A percentile compares a stretch with the other conserved stretches of the same genome.
These are phyloP conservation scores for Bryconaethiops microstoma DNA, from an alignment of 2,797 vertebrate genomes.

Conservation along the genomic window DNA sequence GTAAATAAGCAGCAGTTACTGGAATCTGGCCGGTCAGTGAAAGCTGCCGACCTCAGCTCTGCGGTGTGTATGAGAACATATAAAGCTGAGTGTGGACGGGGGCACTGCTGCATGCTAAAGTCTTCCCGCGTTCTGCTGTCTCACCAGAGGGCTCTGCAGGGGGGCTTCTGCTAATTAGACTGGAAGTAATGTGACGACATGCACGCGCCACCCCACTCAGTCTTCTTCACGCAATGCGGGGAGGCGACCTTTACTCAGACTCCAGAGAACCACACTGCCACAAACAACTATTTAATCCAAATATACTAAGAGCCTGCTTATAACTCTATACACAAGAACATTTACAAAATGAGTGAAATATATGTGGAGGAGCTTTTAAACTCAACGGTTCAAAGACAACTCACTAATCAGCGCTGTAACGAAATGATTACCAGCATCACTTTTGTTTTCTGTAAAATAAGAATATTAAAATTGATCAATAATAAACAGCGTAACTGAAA, in stretches of 20 bases:
- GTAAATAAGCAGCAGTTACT: background rate
- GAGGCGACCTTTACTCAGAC: constrained; percentile 28
- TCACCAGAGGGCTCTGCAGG: constrained; percentile 60
- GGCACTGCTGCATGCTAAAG: constrained; percentile 2
- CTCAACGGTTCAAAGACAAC: background rate
- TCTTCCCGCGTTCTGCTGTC: constrained; percentile 35
- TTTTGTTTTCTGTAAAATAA: background rate
- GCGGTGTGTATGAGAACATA: background rate
- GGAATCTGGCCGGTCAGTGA: background rate
- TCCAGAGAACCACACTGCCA: constrained; percentile 12
- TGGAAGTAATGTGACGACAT: constrained; percentile 77
- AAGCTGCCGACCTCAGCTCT: constrained; percentile 3
- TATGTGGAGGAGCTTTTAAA: background rate
- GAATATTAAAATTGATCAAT: background rate
- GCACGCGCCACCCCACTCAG: constrained; percentile 35
- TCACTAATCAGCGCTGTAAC: background rate
- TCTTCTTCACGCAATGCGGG: constrained; percentile 55
- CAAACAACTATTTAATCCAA: constrained; percentile 11
- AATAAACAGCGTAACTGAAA: background rate
- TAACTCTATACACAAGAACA: background rate
- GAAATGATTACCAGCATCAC: background rate
- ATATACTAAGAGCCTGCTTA: background rate
- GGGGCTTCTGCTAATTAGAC: constrained; percentile 75
- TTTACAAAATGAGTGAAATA: background rate
- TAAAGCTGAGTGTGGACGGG: background rate